Percentiles rank a stretch among this genome's conserved stretches.
phyloP scores from a whole-genome alignment of 2,888 invertebrate species.

The Drosophila greeni region DNA sequence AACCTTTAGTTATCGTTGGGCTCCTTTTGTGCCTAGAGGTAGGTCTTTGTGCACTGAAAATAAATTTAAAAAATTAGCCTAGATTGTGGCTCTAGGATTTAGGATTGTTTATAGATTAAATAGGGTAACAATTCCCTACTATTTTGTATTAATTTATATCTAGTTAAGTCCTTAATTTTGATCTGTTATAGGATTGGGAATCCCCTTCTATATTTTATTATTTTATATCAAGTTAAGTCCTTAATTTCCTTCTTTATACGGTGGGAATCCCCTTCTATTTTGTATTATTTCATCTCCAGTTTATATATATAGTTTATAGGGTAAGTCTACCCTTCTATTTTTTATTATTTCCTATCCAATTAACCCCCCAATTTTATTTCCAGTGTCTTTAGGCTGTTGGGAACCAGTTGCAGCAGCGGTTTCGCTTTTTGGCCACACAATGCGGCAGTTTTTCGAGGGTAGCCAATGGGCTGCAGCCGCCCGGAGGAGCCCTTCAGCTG shows the following conservation, averaged over 20 bases:
- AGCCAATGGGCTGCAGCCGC: slow-evolving; percentile 10
- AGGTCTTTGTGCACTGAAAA: neutral
- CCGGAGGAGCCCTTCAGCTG: neutral
- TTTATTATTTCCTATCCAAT: neutral
- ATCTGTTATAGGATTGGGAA: no score
- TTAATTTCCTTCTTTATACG: no score
- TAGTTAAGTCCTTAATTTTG: neutral
- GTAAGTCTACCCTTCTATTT: neutral
- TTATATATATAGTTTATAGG: no score
- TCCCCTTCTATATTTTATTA: no score
- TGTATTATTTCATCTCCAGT: neutral
- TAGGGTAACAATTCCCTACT: neutral
- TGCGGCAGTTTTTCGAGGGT: slow-evolving; percentile 49
- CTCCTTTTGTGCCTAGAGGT: slow-evolving; percentile 5
- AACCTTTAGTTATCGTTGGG: neutral
- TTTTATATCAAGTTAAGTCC: no score
- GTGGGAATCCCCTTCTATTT: neutral
- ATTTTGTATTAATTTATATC: neutral
- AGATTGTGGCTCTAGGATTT: neutral
- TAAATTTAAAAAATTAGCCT: neutral
- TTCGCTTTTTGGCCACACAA: slow-evolving; percentile 63
- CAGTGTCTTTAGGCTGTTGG: slow-evolving; percentile 5
- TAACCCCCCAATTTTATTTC: neutral
- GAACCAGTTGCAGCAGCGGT: slow-evolving; percentile 46
- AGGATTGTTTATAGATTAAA: neutral